phyloP scores from a whole-genome alignment of 2,888 invertebrate species.

The Flexamia atlantica region DNA sequence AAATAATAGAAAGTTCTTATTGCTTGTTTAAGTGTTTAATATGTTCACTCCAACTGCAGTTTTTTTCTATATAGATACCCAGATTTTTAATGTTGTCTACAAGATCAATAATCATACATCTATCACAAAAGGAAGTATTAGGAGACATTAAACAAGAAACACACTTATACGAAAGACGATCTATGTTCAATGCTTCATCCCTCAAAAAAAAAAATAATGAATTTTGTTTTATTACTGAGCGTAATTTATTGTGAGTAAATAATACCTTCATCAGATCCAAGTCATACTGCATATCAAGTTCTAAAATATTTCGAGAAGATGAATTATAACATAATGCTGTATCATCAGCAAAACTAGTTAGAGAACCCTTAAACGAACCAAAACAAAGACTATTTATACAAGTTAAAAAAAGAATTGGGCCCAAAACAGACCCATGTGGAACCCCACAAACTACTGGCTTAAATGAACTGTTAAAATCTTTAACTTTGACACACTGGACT shows the following conservation, averaged over 20 bases:
- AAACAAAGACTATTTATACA: background rate
- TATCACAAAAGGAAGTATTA: too few species aligned
- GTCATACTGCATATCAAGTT: background rate
- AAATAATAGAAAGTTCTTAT: too few species aligned
- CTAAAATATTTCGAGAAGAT: background rate
- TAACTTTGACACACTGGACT: background rate
- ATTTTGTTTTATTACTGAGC: background rate
- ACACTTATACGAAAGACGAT: background rate
- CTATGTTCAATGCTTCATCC: background rate
- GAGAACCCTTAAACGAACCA: background rate
- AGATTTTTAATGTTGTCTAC: too few species aligned
- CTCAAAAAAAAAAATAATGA: background rate
- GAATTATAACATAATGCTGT: background rate
- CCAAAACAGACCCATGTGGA: slow-evolving; percentile 30
- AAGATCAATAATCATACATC: too few species aligned
- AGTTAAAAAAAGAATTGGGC: slow-evolving; percentile 9
- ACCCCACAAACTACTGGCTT: background rate
- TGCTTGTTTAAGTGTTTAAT: too few species aligned
- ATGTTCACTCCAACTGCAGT: too few species aligned
- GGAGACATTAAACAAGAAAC: background rate
- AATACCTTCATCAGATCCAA: background rate
- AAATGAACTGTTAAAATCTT: background rate
- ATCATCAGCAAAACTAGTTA: background rate
- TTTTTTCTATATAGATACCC: too few species aligned
- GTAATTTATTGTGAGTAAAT: background rate